These are phyloP conservation scores for Melanchra persicariae DNA, from an alignment of 2,888 invertebrate genomes.

Conservation along the genomic window DNA sequence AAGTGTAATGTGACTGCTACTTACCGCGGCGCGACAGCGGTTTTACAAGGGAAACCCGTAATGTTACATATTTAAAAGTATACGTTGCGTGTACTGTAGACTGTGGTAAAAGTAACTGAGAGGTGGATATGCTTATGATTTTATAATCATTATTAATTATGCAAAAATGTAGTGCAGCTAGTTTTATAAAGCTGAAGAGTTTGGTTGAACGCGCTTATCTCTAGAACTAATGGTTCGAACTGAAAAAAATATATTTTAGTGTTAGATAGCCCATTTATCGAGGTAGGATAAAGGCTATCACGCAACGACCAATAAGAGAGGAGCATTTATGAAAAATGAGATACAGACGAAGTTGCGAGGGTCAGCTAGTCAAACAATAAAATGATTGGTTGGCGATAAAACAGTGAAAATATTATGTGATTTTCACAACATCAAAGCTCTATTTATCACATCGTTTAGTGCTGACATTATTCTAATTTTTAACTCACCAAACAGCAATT, in stretches of 20 bases:
- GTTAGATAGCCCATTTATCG: no score
- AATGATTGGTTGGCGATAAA: no score
- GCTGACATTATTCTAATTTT: not conserved
- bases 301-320: no score
- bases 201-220: no score
- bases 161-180: not conserved
- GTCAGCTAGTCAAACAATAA: not conserved
- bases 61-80: constrained; percentile 6
- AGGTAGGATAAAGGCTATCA: no score
- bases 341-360: no score
- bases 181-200: not conserved
- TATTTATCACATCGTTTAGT: not conserved
- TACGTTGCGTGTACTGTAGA: not conserved
- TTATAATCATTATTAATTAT: not conserved
- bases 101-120: not conserved
- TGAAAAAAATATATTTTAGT: no score
- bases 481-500: not conserved
- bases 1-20: constrained; percentile 55
- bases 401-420: no score
- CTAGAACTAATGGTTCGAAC: no score
- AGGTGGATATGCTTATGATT: not conserved
- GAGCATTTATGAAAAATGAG: no score
- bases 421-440: not conserved
- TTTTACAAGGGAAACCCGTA: constrained; percentile 28
- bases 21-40: constrained; percentile 44